These are phyloP conservation scores for Drosophila nr. perissopoda DNA, from an alignment of 2,888 invertebrate genomes.

Conservation along the genomic window DNA sequence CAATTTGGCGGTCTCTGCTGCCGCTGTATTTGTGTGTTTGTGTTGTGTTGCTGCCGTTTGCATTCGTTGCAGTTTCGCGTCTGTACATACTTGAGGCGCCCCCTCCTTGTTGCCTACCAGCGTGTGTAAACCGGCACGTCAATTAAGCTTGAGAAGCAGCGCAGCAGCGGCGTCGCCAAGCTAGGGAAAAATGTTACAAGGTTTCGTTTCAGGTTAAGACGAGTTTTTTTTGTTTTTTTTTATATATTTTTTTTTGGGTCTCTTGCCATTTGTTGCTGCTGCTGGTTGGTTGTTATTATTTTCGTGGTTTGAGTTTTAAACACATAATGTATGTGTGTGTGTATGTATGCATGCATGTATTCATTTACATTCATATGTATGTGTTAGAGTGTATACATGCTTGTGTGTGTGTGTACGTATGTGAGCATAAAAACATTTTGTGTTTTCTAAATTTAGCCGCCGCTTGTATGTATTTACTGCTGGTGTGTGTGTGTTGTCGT, in stretches of 20 bases:
- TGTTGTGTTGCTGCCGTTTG: slow-evolving; percentile 56
- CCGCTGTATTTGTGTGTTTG: slow-evolving; percentile 31
- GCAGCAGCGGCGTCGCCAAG: slow-evolving; percentile 66
- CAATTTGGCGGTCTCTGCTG: slow-evolving; percentile 38
- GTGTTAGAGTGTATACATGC: background rate
- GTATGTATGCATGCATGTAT: slow-evolving; percentile 4
- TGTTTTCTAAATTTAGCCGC: slow-evolving; percentile 77
- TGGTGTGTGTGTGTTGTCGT: slow-evolving; percentile 13
- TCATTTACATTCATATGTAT: slow-evolving; percentile 1
- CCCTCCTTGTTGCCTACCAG: slow-evolving; percentile 40
- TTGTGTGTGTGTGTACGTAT: slow-evolving; percentile 2
- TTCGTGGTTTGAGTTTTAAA: slow-evolving; percentile 56
- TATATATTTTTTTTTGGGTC: slow-evolving; percentile 56
- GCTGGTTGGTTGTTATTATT: slow-evolving; percentile 43
- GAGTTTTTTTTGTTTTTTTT: slow-evolving; percentile 56
- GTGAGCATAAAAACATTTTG: slow-evolving; percentile 34
- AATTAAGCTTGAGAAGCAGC: slow-evolving; percentile 77
- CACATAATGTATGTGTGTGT: slow-evolving; percentile 20
- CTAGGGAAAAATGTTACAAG: slow-evolving; percentile 82
- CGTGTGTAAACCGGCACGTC: slow-evolving; percentile 69
- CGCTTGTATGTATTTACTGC: slow-evolving; percentile 37
- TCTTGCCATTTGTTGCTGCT: slow-evolving; percentile 57
- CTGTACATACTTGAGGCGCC: slow-evolving; percentile 31
- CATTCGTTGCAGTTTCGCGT: slow-evolving; percentile 50
- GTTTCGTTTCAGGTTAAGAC: slow-evolving; percentile 82